Evolutionary conservation across 2,888 invertebrate genomes (phyloP), one percentile per base, ranked within the genome.

Genomic region (Microplitis manilae): DNA sequence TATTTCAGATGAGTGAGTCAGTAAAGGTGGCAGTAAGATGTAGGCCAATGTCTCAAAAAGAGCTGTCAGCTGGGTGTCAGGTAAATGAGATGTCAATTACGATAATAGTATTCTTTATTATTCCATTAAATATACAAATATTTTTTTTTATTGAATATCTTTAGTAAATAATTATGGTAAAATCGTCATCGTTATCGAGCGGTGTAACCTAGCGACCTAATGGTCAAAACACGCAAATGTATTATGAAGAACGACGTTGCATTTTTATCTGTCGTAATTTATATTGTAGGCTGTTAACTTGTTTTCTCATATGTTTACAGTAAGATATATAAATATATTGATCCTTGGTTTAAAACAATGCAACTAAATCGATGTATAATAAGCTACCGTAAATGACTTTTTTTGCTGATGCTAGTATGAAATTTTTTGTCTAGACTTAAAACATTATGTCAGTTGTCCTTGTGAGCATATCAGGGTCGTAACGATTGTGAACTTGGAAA

Each of bases 11-110:
- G 90, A 88, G 88, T 78, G 95, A 95, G 90, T 91, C 94, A 85
- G 96, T 96, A 74, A 95, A 95, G 91, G 96, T 96, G 73, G 94
- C 96, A 77, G 95, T 96, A 81, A 91, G 96, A 91, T 97, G 96
- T 92, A 94, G 97, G 72, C 97, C 97, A 38, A 94, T 96, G 93
- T 96, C 95, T 91, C 91, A 92, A 80, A 92, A 94, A 82, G 97
- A 97, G 90, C 77, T 84, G 81, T 87, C 87, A 69, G 86, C 87
- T 77, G 87, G 87, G 79, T 87, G 88, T 84, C 86, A 85, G 83
- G 90, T 90, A 85, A 74, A 86, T 84, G 50, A 50, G 13, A 50
- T 50, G 50, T 50, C 50, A 50, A 50, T 13, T 50, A 50, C 13
- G 50, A 50, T 30, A 30, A 30, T 30, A 30, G 30, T 30, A 30